These are phyloP conservation scores for Nomada hirtipes DNA, from an alignment of 2,888 invertebrate species.

Conservation along the genomic window DNA sequence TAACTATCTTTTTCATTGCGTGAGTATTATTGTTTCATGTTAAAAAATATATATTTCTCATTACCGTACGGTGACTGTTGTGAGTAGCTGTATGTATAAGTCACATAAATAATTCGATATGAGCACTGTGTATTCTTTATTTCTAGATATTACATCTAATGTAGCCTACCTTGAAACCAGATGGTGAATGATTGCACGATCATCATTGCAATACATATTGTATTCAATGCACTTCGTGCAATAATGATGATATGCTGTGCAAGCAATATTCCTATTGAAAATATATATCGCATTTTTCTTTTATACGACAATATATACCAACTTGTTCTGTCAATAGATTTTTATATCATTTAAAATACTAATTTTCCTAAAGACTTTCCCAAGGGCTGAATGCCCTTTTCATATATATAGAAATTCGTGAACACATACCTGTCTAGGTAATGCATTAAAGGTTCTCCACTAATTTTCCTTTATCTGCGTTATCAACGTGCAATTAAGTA, in stretches of 20 bases:
- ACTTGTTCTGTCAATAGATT: neutral
- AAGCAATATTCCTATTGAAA: neutral
- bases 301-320: no score
- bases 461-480: neutral
- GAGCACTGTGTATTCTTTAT: neutral
- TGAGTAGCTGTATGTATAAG: no score
- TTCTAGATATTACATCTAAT: neutral
- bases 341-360: neutral
- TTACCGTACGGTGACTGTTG: no score
- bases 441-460: neutral
- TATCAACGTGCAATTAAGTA: conserved; percentile 4
- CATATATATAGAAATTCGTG: no score
- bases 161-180: conserved; percentile 8
- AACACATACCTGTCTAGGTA: neutral
- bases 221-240: conserved; percentile 23
- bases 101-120: neutral
- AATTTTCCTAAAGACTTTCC: neutral
- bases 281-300: neutral
- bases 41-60: no score
- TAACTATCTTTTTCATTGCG: no score
- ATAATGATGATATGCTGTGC: conserved; percentile 11
- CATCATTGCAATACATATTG: no score
- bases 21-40: no score
- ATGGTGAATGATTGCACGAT: conserved; percentile 8
- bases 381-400: neutral